Base-by-base conservation (phyloP, 2,888 invertebrate species). In the Heliconius sara region DNA sequence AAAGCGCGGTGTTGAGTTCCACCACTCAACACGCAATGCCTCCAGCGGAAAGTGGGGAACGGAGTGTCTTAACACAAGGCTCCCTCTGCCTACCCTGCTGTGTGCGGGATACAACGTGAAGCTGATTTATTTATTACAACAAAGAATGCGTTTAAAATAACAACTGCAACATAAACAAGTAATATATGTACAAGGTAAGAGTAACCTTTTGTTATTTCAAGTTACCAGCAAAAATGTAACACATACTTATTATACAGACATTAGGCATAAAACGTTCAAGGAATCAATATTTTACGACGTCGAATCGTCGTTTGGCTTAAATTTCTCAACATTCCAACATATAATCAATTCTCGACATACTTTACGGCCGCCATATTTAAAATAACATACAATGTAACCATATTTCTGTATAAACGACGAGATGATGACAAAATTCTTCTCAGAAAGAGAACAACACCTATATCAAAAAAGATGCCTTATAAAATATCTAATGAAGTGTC, bases 401-500 rank as follows among this genome's bases (percentile, higher is more conserved):
- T 91, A 90, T 90, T 87, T 86, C 83, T 87, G 88, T 88, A 87
- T 88, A 87, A 86, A 85, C 86, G 85, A 87, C 84, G 84, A 3
- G 79, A 86, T 84, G 88, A 89, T 87, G 91, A 92, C 91, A 92
- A 87, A 88, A 86, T 91, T 90, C 89, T 94, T 94, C 94, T 91
- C 82, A 88, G 94, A 94, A 94, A 86, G 86, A 82, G 83, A 88
- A 90, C 90, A 90, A 91, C 85, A 88, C 87, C 87, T 89, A 91
- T 91, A 90, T 91, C 85, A 84, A 83, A 78, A 80, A 81, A 84
- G 83, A 86, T 85, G 83, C 86, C 84, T 85, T 84, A 81, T 86
- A 89, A 87, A 88, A 87, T 86, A 87, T 91, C 90, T 89, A 93
- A 93, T 93, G 92, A 93, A 92, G 83, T 93, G 94, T 94, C 94